Conservation (phyloP, 2,113 vertebrate genomes). For the Elanoides forficatus region DNA sequence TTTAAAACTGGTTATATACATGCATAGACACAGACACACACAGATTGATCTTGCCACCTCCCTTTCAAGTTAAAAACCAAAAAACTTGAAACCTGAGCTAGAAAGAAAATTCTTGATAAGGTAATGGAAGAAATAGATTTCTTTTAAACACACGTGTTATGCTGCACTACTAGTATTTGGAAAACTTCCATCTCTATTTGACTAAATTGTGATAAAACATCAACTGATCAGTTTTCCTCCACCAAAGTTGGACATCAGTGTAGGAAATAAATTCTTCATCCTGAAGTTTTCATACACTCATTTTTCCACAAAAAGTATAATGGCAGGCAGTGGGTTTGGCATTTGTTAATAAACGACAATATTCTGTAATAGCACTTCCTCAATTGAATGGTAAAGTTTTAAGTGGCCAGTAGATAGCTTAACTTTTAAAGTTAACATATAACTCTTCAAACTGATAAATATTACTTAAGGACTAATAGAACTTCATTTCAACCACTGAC, state of each 20-base stretch:
- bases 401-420: background rate
- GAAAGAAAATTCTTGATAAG: background rate
- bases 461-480: background rate
- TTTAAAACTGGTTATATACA: background rate
- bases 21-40: background rate
- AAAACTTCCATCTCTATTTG: background rate
- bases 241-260: background rate
- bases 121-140: background rate
- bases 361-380: background rate
- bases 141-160: rapidly evolving
- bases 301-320: background rate
- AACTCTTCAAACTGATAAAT: background rate
- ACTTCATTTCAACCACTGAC: background rate
- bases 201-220: background rate
- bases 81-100: background rate
- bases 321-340: background rate
- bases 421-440: background rate
- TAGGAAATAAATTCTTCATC: background rate
- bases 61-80: background rate
- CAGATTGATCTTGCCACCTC: background rate
- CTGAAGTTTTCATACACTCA: background rate
- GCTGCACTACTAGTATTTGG: background rate
- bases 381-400: background rate
- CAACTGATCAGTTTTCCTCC: background rate
- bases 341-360: background rate